Evolutionary conservation across 2,113 vertebrate species (phyloP).

Genomic region (Nothoprocta perdicaria): DNA sequence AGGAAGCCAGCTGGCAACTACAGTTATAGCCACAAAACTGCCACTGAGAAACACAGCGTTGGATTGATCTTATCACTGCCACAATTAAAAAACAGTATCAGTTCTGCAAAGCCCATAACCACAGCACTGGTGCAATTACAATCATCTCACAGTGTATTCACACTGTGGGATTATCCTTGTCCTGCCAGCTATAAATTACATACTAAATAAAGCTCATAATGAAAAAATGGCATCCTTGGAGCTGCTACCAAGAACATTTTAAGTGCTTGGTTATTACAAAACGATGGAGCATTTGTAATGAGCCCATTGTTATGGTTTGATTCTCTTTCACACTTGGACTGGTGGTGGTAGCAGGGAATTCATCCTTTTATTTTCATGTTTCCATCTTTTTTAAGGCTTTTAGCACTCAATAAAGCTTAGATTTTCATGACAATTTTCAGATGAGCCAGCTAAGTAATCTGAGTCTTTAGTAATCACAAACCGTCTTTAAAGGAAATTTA

Average conservation of each 20-base stretch:
- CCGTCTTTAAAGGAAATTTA: conserved; percentile 36
- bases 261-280: conserved; percentile 73
- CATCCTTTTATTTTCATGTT: conserved; percentile 60
- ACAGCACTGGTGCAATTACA: conserved; percentile 72
- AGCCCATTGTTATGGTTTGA: conserved; percentile 66
- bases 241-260: conserved; percentile 66
- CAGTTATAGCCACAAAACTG: conserved; percentile 41
- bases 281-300: conserved; percentile 68
- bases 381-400: conserved; percentile 61
- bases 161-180: conserved; percentile 66
- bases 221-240: conserved; percentile 72
- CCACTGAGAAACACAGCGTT: background rate
- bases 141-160: conserved; percentile 11
- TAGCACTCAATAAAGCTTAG: conserved; percentile 68
- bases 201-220: conserved; percentile 68
- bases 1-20: conserved; percentile 32
- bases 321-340: conserved; percentile 40
- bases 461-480: conserved; percentile 25
- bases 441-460: background rate
- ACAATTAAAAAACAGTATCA: conserved; percentile 62
- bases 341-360: conserved; percentile 51
- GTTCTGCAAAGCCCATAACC: conserved; percentile 54
- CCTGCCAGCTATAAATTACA: conserved; percentile 78
- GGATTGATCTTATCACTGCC: conserved; percentile 72
- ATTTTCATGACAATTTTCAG: conserved; percentile 59